Conservation (phyloP, 2,113 vertebrate genomes). For the Cercocebus atys region DNA sequence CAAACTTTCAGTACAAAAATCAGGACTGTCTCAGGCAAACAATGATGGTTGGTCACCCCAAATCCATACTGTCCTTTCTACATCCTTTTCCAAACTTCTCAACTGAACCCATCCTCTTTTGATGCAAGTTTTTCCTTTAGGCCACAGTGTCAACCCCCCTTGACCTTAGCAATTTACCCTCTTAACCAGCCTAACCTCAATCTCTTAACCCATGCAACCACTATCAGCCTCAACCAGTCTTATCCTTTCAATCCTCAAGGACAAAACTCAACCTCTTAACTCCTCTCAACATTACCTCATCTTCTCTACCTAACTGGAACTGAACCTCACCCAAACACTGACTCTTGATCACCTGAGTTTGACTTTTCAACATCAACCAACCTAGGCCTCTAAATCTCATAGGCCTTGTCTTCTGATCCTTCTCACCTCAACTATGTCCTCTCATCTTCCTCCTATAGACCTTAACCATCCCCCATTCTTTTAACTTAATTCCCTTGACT, state of each 20-base stretch:
- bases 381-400: not conserved
- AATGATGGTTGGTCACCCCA: not conserved
- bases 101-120: not conserved
- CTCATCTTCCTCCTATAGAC: not conserved
- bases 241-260: not conserved
- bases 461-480: not conserved
- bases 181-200: not conserved
- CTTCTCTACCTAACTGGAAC: not conserved
- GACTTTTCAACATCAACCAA: not conserved
- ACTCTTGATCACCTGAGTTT: not conserved
- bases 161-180: not conserved
- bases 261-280: not conserved
- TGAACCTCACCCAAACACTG: not conserved
- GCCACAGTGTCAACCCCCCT: not conserved
- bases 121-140: not conserved
- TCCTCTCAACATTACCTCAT: not conserved
- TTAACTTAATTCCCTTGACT: not conserved
- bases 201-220: not conserved
- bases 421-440: not conserved
- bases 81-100: not conserved
- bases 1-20: not conserved
- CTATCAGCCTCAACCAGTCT: not conserved
- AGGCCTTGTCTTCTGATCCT: not conserved
- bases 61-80: not conserved
- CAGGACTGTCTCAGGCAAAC: not conserved